Evolutionary conservation across 2,113 vertebrate genomes (phyloP).

Genomic region (Sylvietta virens): DNA sequence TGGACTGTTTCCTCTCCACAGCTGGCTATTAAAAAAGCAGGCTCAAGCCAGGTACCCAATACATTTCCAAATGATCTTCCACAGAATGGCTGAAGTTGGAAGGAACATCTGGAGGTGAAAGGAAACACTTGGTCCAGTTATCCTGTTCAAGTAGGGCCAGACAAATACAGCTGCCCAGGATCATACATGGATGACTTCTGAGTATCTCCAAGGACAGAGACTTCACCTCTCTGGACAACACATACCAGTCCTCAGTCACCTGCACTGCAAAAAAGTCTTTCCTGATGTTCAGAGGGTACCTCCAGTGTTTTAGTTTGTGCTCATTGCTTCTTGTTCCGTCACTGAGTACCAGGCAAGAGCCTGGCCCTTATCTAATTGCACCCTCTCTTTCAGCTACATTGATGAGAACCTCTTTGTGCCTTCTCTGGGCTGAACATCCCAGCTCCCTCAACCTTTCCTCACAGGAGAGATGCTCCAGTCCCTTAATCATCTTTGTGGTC

Average conservation of each 20-base stretch:
- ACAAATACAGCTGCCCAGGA: not conserved
- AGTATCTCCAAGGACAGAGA: not conserved
- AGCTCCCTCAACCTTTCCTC: not conserved
- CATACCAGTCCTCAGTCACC: not conserved
- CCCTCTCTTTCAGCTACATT: not conserved
- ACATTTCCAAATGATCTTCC: not conserved
- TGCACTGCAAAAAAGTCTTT: not conserved
- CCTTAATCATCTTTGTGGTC: not conserved
- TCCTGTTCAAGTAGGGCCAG: not conserved
- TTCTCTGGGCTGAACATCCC: not conserved
- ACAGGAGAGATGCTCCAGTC: not conserved
- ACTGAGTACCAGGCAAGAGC: not conserved
- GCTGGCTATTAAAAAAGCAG: not conserved
- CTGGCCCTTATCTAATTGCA: not conserved
- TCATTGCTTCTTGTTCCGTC: not conserved
- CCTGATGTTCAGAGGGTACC: not conserved
- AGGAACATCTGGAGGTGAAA: not conserved
- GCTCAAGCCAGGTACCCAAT: not conserved
- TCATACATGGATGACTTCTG: not conserved
- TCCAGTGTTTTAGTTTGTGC: not conserved
- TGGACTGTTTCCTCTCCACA: not conserved
- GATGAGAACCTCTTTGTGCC: not conserved
- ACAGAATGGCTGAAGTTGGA: not conserved
- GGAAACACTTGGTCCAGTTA: not conserved
- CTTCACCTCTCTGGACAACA: not conserved